These are phyloP conservation scores for Nannoperca australis DNA, from an alignment of 2,797 vertebrate species.

Conservation along the genomic window DNA sequence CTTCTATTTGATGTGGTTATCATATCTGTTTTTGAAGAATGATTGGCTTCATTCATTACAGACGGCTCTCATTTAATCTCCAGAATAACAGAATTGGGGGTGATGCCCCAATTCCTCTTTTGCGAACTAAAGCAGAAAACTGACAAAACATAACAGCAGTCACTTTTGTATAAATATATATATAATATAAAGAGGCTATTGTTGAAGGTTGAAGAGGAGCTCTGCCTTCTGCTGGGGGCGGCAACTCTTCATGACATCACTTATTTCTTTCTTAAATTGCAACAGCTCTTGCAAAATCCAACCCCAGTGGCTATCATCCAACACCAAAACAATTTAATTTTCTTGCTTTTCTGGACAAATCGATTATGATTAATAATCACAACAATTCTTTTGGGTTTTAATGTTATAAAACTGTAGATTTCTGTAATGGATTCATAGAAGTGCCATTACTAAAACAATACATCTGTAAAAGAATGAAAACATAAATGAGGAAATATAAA, in stretches of 20 bases:
- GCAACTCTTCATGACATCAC: neutral
- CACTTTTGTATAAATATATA: too few species aligned
- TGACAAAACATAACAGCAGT: too few species aligned
- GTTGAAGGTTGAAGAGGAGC: neutral
- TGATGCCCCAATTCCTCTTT: neutral
- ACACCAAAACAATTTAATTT: neutral
- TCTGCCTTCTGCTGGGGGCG: neutral
- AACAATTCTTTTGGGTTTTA: slow-evolving; percentile 12
- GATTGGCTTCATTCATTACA: slow-evolving; percentile 2
- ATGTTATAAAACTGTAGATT: neutral
- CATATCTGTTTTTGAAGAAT: slow-evolving; percentile 13
- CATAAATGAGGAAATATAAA: too few species aligned
- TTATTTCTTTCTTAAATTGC: neutral
- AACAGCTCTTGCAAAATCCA: neutral
- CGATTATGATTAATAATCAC: neutral
- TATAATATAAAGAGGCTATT: neutral
- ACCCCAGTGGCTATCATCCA: neutral
- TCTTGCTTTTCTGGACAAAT: neutral
- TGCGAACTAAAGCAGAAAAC: neutral
- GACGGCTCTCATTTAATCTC: slow-evolving; percentile 26
- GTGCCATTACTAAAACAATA: too few species aligned
- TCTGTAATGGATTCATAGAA: too few species aligned
- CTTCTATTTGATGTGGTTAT: slow-evolving; percentile 13
- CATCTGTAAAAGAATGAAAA: too few species aligned
- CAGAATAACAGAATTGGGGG: neutral